Percentiles rank a stretch among this genome's conserved stretches.
These are phyloP conservation scores for Saccopteryx leptura DNA, from an alignment of 2,113 vertebrate species.

Conservation along the genomic window DNA sequence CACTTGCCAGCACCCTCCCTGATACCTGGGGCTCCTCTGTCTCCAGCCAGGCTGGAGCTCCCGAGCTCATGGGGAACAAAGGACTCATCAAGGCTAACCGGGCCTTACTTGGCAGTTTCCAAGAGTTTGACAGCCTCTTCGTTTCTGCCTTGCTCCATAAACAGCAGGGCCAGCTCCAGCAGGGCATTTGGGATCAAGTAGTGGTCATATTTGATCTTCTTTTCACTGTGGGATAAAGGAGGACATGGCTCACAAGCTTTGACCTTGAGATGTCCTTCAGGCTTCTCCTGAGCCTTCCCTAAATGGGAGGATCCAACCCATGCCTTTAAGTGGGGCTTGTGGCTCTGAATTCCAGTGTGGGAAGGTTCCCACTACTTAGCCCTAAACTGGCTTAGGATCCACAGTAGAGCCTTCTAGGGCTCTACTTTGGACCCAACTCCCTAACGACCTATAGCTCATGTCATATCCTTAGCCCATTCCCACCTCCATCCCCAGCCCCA, in stretches of 20 bases:
- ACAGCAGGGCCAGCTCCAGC: slow-evolving; percentile 96
- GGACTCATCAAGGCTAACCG: neutral
- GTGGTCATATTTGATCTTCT: slow-evolving; percentile 98
- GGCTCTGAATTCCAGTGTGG: neutral
- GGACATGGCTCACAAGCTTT: slow-evolving; percentile 7
- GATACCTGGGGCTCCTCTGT: neutral
- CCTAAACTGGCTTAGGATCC: neutral
- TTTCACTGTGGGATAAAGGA: slow-evolving; percentile 90
- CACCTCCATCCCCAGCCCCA: neutral
- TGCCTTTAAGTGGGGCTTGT: neutral
- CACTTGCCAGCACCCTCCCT: neutral
- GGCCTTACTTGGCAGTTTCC: slow-evolving; percentile 95
- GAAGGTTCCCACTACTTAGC: neutral
- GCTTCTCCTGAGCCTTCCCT: neutral
- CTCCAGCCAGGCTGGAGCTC: neutral
- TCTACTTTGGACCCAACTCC: neutral
- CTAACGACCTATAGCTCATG: neutral
- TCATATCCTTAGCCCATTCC: neutral
- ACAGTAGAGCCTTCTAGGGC: neutral
- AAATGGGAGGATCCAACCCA: neutral
- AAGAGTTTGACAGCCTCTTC: slow-evolving; percentile 95
- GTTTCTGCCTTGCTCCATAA: slow-evolving; percentile 93
- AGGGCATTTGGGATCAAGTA: slow-evolving; percentile 97
- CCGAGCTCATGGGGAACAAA: neutral
- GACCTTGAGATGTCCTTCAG: neutral